phyloP scores from a whole-genome alignment of 1,140 invertebrate species.

The Rhagoletis zephyria region DNA sequence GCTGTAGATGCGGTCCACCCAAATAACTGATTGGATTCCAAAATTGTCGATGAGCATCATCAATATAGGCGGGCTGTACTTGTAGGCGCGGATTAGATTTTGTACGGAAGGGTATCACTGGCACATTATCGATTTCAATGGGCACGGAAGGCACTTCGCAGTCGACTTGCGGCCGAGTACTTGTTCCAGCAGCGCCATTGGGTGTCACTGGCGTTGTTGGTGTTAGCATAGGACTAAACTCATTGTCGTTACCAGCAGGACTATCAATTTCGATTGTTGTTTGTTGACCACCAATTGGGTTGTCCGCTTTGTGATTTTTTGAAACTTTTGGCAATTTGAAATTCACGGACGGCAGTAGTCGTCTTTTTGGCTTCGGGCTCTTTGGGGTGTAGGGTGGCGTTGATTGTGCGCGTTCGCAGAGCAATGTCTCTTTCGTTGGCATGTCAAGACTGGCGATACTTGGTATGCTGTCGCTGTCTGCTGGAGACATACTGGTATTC shows the following conservation, averaged over 20 bases:
- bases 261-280: background rate
- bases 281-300: background rate
- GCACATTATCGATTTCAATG: slow-evolving; percentile 57
- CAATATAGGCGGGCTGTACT: slow-evolving; percentile 60
- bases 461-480: slow-evolving; percentile 16
- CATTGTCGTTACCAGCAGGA: background rate
- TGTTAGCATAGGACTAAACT: background rate
- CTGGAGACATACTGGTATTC: background rate
- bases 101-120: slow-evolving; percentile 55
- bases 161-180: slow-evolving; percentile 30
- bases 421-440: background rate
- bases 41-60: slow-evolving; percentile 76
- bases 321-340: background rate
- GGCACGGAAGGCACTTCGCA: slow-evolving; percentile 52
- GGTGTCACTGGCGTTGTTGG: background rate
- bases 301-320: background rate
- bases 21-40: slow-evolving; percentile 83
- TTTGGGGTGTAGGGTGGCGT: background rate
- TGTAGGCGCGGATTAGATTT: slow-evolving; percentile 37
- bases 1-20: slow-evolving; percentile 77
- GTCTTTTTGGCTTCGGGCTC: background rate
- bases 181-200: background rate
- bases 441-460: background rate
- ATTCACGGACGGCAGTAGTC: slow-evolving; percentile 2
- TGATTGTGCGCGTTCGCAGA: background rate